Base-by-base conservation (phyloP, 2,113 vertebrate species). In the Oreotrochilus melanogaster region DNA sequence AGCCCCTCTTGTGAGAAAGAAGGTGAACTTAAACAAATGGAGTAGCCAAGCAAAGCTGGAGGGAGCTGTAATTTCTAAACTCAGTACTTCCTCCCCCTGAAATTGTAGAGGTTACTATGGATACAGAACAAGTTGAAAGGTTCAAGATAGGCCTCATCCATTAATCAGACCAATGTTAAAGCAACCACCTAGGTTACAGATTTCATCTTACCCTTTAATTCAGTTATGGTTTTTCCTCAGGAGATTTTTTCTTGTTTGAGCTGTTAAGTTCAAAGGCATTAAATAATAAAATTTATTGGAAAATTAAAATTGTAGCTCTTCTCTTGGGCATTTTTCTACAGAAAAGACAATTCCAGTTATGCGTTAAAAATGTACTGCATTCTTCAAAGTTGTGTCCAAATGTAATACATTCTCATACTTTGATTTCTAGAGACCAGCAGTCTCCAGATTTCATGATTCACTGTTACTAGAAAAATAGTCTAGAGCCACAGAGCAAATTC, bases 401-500 rank as follows among this genome's bases (percentile, higher is more conserved):
- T 35, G 17, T 14, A 65, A 22, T 31, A 21, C 19, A 50, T 50
- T 87, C 25, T 86, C 25, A 54, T 37, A 60, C 48, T 64, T 58
- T 51, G 73, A 79, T 67, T 89, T 75, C 60, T 66, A 86, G 42
- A 75, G 66, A 92, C 72, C 78, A 87, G 58, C 15, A 65, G 37
- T 58, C 74, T 79, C 51, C 43, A 86, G 65, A 91, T 78, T 85
- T 84, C 69, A 66, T 72, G 14, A 89, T 42, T 88, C 64, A 47
- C 27, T 51, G 9, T 70, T 88, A 83, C 61, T 61, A 95, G 85
- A 90, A 93, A 86, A 93, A 78, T 35, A 64, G 65, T 24, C 86
- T 92, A 89, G 89, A 96, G 87, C n/a, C 18, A 67, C 42, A 73
- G 33, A 37, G 65, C 24, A 88, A 93, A 90, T 90, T 90, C 67